Percentiles rank a stretch among this genome's conserved stretches.
phyloP scores from a whole-genome alignment of 2,113 vertebrate genomes.

The Coptodon bakossiorum region DNA sequence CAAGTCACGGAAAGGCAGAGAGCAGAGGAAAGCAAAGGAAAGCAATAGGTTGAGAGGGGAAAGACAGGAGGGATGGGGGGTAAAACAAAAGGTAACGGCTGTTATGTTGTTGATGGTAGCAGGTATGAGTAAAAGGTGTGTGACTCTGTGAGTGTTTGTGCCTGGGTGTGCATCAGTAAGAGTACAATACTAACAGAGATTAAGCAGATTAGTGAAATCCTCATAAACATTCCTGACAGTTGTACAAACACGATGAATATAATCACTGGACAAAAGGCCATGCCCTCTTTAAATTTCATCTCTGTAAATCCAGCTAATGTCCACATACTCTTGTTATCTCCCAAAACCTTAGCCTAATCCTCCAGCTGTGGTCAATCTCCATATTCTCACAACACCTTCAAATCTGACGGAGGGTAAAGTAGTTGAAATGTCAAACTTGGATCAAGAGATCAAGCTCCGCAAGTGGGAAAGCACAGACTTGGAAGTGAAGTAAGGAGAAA shows the following conservation, averaged over 20 bases:
- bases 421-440: background rate
- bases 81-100: slow-evolving; percentile 9
- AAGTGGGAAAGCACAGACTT: background rate
- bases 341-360: background rate
- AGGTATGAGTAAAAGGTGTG: slow-evolving; percentile 2
- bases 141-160: background rate
- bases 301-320: slow-evolving; percentile 23
- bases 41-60: background rate
- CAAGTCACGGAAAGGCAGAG: slow-evolving; percentile 76
- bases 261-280: slow-evolving; percentile 3
- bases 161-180: background rate
- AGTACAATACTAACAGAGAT: background rate
- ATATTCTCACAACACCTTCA: background rate
- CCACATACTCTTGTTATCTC: background rate
- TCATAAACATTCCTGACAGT: background rate
- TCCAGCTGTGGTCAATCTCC: background rate
- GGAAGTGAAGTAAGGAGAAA: background rate
- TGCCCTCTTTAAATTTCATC: background rate
- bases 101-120: background rate
- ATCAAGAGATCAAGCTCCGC: background rate
- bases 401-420: background rate
- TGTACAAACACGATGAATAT: background rate
- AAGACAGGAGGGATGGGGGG: background rate
- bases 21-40: slow-evolving; percentile 45
- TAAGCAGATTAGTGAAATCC: background rate